A percentile compares a stretch with the other conserved stretches of the same genome.
These are phyloP conservation scores for Paragorgia papillata DNA, from an alignment of 92 coral and sea anemone species.

Conservation along the genomic window DNA sequence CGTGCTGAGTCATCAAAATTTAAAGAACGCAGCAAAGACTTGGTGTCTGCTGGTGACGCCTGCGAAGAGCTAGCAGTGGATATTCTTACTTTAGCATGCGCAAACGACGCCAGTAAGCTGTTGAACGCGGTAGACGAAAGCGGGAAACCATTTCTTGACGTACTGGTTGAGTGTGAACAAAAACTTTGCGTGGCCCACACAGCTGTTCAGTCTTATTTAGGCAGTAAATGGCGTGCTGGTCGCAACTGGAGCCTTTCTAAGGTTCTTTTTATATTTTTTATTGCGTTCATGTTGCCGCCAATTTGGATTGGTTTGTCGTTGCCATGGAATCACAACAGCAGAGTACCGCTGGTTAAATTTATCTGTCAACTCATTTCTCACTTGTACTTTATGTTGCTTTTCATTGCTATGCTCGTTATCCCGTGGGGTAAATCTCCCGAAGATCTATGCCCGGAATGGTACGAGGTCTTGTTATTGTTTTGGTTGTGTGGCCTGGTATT, in stretches of 20 bases:
- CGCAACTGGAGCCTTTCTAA: slow-evolving; percentile 96
- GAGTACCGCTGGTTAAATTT: slow-evolving; percentile 93
- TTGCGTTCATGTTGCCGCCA: slow-evolving; percentile 83
- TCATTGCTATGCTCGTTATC: slow-evolving; percentile 80
- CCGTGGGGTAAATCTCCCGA: slow-evolving; percentile 79
- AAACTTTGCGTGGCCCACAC: slow-evolving; percentile 95
- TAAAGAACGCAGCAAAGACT: slow-evolving; percentile 93
- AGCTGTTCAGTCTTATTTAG: slow-evolving; percentile 91
- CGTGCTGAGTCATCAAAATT: slow-evolving; percentile 87
- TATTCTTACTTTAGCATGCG: slow-evolving; percentile 91
- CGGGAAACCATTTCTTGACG: slow-evolving; percentile 88
- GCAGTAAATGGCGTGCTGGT: slow-evolving; percentile 97
- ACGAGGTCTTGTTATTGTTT: slow-evolving; percentile 84
- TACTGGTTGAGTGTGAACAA: slow-evolving; percentile 91
- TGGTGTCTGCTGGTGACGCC: slow-evolving; percentile 88
- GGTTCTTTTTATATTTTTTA: slow-evolving; percentile 77
- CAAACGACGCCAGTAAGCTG: slow-evolving; percentile 77
- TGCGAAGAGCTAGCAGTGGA: slow-evolving; percentile 92
- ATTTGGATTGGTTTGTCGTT: slow-evolving; percentile 90
- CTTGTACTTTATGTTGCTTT: slow-evolving; percentile 78
- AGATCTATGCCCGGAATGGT: slow-evolving; percentile 78
- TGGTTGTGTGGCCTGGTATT: slow-evolving; percentile 92
- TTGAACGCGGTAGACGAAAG: slow-evolving; percentile 91
- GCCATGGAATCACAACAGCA: slow-evolving; percentile 94
- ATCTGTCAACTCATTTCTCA: slow-evolving; percentile 98